Percentiles rank a stretch among this genome's conserved stretches.
Evolutionary conservation across 2,113 vertebrate genomes (phyloP).

Genomic region (Merops nubicus): DNA sequence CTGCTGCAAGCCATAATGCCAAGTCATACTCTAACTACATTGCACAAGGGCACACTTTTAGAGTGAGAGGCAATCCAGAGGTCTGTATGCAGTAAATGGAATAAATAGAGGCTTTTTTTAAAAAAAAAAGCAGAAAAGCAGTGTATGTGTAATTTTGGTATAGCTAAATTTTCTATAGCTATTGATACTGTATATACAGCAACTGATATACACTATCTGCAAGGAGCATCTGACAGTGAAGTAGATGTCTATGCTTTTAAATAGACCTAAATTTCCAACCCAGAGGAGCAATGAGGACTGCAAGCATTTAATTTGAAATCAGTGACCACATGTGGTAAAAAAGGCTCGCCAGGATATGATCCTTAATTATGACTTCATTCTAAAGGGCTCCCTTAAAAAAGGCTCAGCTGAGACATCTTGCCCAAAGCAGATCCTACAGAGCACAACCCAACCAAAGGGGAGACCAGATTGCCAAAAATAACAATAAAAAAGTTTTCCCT

Average conservation of each 20-base stretch:
- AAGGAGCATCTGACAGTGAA: background rate
- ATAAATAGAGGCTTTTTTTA: background rate
- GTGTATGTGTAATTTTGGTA: background rate
- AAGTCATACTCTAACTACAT: background rate
- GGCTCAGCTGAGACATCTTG: slow-evolving; percentile 25
- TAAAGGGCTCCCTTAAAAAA: background rate
- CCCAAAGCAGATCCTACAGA: slow-evolving; percentile 35
- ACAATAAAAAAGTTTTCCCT: slow-evolving; percentile 4
- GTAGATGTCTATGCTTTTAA: background rate
- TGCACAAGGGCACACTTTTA: background rate
- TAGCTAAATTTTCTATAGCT: background rate
- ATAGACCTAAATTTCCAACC: background rate
- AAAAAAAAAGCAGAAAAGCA: background rate
- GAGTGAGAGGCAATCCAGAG: background rate
- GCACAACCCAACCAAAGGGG: background rate
- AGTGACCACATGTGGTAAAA: background rate
- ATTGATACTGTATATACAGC: background rate
- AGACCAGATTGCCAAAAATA: slow-evolving; percentile 10
- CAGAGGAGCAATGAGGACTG: background rate
- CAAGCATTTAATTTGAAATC: background rate
- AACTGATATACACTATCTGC: background rate
- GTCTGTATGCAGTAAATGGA: background rate
- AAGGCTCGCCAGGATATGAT: slow-evolving; percentile 8
- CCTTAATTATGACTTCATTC: slow-evolving; percentile 41
- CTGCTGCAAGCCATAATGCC: background rate